These are phyloP conservation scores for Dendrolimus kikuchii DNA, from an alignment of 1,140 invertebrate species.

Conservation along the genomic window DNA sequence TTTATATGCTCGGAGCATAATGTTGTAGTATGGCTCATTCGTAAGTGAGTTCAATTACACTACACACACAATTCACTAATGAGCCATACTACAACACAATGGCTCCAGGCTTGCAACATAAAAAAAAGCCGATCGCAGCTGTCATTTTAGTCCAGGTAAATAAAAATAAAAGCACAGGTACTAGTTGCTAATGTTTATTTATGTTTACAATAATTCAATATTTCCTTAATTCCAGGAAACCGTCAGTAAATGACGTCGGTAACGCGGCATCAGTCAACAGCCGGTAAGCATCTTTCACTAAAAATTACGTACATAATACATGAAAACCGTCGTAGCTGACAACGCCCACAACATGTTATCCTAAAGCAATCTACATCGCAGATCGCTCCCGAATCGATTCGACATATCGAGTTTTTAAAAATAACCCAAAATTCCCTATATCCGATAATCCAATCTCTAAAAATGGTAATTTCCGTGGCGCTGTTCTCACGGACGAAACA, in stretches of 20 bases:
- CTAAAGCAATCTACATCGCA: conserved; percentile 34
- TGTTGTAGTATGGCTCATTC: no score
- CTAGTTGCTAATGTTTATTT: no score
- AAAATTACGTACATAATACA: background rate
- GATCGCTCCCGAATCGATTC: conserved; percentile 31
- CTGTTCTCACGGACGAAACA: conserved; percentile 55
- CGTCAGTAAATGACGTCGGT: conserved; percentile 79
- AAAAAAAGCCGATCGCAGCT: no score
- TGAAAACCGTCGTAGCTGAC: conserved; percentile 6
- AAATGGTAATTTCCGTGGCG: conserved; percentile 59
- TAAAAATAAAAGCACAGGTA: no score
- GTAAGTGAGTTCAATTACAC: no score
- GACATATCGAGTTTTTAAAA: conserved; percentile 29
- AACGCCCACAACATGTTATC: conserved; percentile 40
- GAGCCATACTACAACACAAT: no score
- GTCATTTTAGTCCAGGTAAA: no score
- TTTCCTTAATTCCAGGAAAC: conserved; percentile 80
- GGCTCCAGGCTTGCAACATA: no score
- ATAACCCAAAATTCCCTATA: conserved; percentile 40
- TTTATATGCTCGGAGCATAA: no score
- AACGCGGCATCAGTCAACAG: conserved; percentile 80
- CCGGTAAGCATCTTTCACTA: conserved; percentile 74
- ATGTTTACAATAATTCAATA: conserved; percentile 35
- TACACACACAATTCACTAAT: no score
- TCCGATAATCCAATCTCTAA: conserved; percentile 63